Percentiles rank a stretch among this genome's conserved stretches.
These are phyloP conservation scores for Prietella phreatophila DNA, from an alignment of 2,113 vertebrate species.

Conservation along the genomic window DNA sequence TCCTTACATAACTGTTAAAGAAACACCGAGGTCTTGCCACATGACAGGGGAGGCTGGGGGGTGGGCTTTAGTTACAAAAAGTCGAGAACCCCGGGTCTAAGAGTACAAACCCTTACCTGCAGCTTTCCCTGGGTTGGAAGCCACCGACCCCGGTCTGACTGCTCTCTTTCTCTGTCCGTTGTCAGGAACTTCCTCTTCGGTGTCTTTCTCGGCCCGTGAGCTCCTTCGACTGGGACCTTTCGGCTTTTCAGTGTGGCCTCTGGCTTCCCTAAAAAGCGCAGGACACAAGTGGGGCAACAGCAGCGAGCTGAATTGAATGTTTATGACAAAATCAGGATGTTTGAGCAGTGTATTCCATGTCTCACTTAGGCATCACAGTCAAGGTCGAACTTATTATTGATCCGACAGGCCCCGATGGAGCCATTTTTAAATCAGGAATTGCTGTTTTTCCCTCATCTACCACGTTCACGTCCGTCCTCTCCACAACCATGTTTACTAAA, in stretches of 20 bases:
- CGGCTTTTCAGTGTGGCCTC: slow-evolving; percentile 85
- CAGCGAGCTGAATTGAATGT: background rate
- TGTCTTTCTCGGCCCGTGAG: slow-evolving; percentile 89
- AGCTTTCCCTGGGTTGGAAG: slow-evolving; percentile 52
- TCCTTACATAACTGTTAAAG: too few relatives aligned
- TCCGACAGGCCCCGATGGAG: background rate
- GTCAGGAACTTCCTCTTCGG: slow-evolving; percentile 82
- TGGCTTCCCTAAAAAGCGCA: slow-evolving; percentile 75
- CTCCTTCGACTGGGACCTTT: slow-evolving; percentile 91
- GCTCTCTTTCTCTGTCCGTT: slow-evolving; percentile 89
- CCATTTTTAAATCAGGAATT: slow-evolving; percentile 48
- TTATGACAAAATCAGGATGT: background rate
- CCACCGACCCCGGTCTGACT: slow-evolving; percentile 80
- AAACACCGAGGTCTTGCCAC: too few relatives aligned
- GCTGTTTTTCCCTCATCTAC: slow-evolving; percentile 81
- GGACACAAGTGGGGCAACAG: slow-evolving; percentile 40
- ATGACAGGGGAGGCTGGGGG: too few relatives aligned
- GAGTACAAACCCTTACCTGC: background rate
- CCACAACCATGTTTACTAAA: slow-evolving; percentile 64
- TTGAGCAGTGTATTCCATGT: slow-evolving; percentile 13
- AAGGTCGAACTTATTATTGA: slow-evolving; percentile 15
- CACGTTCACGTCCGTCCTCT: slow-evolving; percentile 73
- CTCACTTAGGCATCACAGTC: slow-evolving; percentile 32
- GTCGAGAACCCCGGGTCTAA: background rate
- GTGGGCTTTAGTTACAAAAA: too few relatives aligned